These are phyloP conservation scores for Abrostola tripartita DNA, from an alignment of 2,888 invertebrate genomes.

Conservation along the genomic window DNA sequence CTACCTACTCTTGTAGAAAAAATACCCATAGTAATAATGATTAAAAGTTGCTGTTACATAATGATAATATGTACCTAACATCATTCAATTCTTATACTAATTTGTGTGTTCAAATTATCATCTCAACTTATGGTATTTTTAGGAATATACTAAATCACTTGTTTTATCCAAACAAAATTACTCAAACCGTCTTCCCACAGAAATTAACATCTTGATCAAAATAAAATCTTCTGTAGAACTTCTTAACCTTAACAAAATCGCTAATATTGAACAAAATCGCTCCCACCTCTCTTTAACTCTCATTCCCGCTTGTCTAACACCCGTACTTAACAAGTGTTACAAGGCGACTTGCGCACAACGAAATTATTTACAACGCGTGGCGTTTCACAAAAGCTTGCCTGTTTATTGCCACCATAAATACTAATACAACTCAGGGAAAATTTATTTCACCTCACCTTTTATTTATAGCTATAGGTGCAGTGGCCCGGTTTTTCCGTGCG, in stretches of 20 bases:
- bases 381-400: conserved; percentile 81
- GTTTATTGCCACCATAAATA: conserved; percentile 87
- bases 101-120: too few relatives aligned
- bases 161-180: too few relatives aligned
- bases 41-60: too few relatives aligned
- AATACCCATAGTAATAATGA: too few relatives aligned
- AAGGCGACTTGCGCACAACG: conserved; percentile 79
- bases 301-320: conserved; percentile 58
- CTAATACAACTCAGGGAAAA: conserved; percentile 84
- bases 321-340: conserved; percentile 76
- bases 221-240: too few relatives aligned
- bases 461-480: conserved; percentile 80
- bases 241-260: not conserved
- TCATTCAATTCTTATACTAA: too few relatives aligned
- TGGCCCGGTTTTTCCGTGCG: conserved; percentile 69
- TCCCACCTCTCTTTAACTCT: conserved; percentile 3
- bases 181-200: too few relatives aligned
- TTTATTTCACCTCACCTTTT: conserved; percentile 85
- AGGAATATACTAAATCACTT: too few relatives aligned
- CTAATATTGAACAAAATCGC: conserved; percentile 13
- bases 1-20: too few relatives aligned
- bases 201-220: too few relatives aligned
- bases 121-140: too few relatives aligned
- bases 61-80: too few relatives aligned
- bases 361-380: conserved; percentile 86